These are phyloP conservation scores for Trinectes maculatus DNA, from an alignment of 2,113 vertebrate species.

Conservation along the genomic window DNA sequence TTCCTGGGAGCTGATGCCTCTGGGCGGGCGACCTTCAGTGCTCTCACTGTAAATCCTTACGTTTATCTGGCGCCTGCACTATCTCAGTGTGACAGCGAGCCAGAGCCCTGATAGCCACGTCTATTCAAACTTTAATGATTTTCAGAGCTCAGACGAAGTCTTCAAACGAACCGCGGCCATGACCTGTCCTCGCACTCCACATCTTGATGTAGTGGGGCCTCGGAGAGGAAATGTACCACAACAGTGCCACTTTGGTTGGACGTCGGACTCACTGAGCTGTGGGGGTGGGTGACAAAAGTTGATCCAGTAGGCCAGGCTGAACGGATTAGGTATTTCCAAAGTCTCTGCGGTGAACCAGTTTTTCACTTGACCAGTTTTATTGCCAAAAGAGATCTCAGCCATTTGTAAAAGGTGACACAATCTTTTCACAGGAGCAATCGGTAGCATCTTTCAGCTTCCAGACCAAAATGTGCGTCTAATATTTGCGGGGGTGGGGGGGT, in stretches of 20 bases:
- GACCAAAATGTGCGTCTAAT: slow-evolving; percentile 1
- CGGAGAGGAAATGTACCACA: slow-evolving; percentile 36
- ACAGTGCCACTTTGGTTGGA: slow-evolving; percentile 14
- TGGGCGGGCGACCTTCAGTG: slow-evolving; percentile 40
- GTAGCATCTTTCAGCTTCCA: slow-evolving; percentile 4
- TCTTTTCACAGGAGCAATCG: slow-evolving; percentile 6
- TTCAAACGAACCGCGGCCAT: background rate
- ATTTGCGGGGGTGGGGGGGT: slow-evolving; percentile 5
- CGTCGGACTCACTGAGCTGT: slow-evolving; percentile 25
- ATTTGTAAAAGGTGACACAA: slow-evolving; percentile 14
- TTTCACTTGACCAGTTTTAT: slow-evolving; percentile 39
- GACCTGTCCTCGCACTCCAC: slow-evolving; percentile 28
- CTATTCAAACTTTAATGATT: slow-evolving; percentile 61
- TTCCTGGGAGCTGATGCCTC: slow-evolving; percentile 13
- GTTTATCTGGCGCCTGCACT: slow-evolving; percentile 22
- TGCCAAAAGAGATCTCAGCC: slow-evolving; percentile 20
- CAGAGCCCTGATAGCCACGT: slow-evolving; percentile 20
- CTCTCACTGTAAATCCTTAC: slow-evolving; percentile 46
- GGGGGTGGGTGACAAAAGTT: slow-evolving; percentile 4
- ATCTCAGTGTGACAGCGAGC: slow-evolving; percentile 36
- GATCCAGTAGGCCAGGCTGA: slow-evolving; percentile 28
- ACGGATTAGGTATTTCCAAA: slow-evolving; percentile 33
- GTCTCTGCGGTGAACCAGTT: slow-evolving; percentile 20
- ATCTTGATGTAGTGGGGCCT: slow-evolving; percentile 30
- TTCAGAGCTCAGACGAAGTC: slow-evolving; percentile 38